phyloP scores from a whole-genome alignment of 1,140 invertebrate species.

The Calliphora vicina region DNA sequence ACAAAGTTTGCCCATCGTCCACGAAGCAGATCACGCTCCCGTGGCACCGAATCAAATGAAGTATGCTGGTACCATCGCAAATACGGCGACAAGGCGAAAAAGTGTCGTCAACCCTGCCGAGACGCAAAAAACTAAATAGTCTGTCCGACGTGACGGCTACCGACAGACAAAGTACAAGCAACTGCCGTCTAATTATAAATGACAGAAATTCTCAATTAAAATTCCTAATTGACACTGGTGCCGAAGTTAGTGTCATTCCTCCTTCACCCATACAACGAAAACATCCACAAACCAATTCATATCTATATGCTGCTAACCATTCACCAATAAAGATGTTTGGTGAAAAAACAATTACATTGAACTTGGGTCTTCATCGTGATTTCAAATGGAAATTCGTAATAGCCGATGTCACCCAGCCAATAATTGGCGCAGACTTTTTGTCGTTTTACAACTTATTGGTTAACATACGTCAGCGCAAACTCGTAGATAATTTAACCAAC shows the following conservation, averaged over 20 bases:
- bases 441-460: slow-evolving; percentile 52
- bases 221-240: neutral
- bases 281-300: neutral
- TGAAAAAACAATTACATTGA: slow-evolving; percentile 40
- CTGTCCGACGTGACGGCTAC: neutral
- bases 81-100: neutral
- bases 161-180: neutral
- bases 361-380: slow-evolving; percentile 52
- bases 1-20: neutral
- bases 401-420: slow-evolving; percentile 55
- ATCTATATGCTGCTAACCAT: neutral
- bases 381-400: slow-evolving; percentile 59
- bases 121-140: neutral
- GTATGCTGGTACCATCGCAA: neutral
- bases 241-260: neutral
- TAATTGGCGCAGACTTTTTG: slow-evolving; percentile 62
- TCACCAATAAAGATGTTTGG: slow-evolving; percentile 56
- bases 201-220: neutral
- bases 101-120: neutral
- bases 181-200: neutral
- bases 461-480: slow-evolving; percentile 47
- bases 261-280: neutral
- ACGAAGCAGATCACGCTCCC: neutral
- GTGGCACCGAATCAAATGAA: neutral
- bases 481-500: slow-evolving; percentile 51